phyloP scores from a whole-genome alignment of 2,888 invertebrate species.

The Drosophila fungiperda region DNA sequence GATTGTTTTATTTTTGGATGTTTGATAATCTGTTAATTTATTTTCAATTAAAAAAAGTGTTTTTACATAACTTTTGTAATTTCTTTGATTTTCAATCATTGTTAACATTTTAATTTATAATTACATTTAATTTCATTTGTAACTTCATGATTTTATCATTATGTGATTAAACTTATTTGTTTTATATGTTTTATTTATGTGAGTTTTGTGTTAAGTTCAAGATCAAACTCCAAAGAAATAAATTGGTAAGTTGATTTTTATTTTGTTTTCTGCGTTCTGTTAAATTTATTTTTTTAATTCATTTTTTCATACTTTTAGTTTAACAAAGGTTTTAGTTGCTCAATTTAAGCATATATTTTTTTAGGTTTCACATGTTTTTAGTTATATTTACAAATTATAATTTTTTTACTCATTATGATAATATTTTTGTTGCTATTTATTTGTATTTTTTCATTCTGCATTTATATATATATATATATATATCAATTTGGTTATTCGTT shows the following conservation, averaged over 20 bases:
- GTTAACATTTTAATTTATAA: too few relatives aligned
- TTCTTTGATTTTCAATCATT: not conserved
- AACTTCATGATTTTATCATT: not conserved
- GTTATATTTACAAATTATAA: not conserved
- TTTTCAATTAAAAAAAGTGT: not conserved
- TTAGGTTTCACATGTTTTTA: not conserved
- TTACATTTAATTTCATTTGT: not conserved
- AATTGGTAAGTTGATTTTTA: slow-evolving; percentile 1
- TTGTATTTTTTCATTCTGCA: not conserved
- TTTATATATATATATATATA: not conserved
- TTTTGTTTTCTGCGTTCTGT: not conserved
- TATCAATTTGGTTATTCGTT: not conserved
- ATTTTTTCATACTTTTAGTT: not conserved
- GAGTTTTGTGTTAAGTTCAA: not conserved
- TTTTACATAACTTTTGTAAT: not conserved
- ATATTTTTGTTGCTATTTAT: not conserved
- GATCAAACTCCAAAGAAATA: not conserved
- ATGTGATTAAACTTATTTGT: not conserved
- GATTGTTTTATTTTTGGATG: not conserved
- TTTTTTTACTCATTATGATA: not conserved
- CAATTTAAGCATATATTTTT: not conserved
- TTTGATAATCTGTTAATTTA: not conserved
- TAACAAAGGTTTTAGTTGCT: not conserved
- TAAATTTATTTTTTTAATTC: not conserved
- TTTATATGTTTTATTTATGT: not conserved